Percentiles rank a stretch among this genome's conserved stretches.
Evolutionary conservation across 2,888 invertebrate genomes (phyloP).

Genomic region (Acholoe squamosa): DNA sequence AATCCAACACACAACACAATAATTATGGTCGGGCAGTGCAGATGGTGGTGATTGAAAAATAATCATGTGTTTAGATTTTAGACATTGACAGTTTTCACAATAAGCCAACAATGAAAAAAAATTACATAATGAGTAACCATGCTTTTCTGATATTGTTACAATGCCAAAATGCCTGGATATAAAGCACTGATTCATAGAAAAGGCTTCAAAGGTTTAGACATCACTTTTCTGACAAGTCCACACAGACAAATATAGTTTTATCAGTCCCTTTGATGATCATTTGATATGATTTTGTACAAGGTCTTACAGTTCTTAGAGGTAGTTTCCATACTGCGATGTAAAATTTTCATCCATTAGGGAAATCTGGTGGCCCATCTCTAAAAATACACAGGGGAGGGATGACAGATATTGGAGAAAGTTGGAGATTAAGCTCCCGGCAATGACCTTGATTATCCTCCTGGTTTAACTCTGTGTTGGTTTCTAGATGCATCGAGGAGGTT

Average conservation of each 20-base stretch:
- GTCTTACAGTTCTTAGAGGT: conserved; percentile 65
- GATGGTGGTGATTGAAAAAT: too few species aligned
- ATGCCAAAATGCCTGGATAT: too few species aligned
- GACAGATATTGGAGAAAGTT: conserved; percentile 69
- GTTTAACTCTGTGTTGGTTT: conserved; percentile 68
- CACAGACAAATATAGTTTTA: conserved; percentile 43
- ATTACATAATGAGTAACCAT: too few species aligned
- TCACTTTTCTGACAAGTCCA: conserved; percentile 14
- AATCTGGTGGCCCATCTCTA: conserved; percentile 69
- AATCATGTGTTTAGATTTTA: too few species aligned
- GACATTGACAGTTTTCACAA: too few species aligned
- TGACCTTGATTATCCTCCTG: conserved; percentile 69
- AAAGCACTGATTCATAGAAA: too few species aligned
- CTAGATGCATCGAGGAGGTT: conserved; percentile 67
- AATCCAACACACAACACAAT: too few species aligned
- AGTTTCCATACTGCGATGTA: conserved; percentile 70
- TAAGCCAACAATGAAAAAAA: too few species aligned
- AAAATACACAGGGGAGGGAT: conserved; percentile 68
- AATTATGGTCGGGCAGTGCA: too few species aligned
- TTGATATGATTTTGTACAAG: conserved; percentile 48
- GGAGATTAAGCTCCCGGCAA: conserved; percentile 68
- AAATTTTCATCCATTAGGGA: conserved; percentile 68
- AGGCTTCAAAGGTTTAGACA: too few species aligned
- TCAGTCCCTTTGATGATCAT: conserved; percentile 10
- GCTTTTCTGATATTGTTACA: too few species aligned